Percentiles rank a stretch among this genome's conserved stretches.
Evolutionary conservation across 64 coral and sea anemone genomes (phyloP).

Genomic region (Dendronephthya gigantea): DNA sequence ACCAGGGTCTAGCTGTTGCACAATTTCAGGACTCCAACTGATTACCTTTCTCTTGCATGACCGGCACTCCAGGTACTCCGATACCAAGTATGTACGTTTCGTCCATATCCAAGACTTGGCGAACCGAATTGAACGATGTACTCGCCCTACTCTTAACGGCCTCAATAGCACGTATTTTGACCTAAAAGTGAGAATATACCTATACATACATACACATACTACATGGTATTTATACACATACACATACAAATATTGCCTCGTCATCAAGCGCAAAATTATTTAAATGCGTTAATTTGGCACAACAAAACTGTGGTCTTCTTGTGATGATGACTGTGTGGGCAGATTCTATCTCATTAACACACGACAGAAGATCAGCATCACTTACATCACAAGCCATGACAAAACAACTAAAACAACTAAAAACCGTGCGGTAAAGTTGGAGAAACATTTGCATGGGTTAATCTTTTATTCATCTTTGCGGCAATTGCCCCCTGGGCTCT

Average conservation of each 20-base stretch:
- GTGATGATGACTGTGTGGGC: no score
- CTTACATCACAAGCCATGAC: not conserved
- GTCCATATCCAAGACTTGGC: conserved; percentile 40
- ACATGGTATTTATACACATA: no score
- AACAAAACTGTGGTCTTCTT: no score
- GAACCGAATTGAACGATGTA: no score
- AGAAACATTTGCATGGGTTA: not conserved
- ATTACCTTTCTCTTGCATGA: conserved; percentile 43
- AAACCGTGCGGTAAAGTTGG: not conserved
- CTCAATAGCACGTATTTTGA: no score
- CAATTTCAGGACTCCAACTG: conserved; percentile 31
- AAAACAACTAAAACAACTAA: not conserved
- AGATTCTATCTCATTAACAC: no score
- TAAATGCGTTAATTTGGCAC: no score
- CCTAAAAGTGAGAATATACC: no score
- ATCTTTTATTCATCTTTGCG: not conserved
- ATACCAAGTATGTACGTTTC: conserved; percentile 17
- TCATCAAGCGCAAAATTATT: no score
- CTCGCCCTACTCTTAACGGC: no score
- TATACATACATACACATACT: no score
- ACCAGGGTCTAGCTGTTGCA: conserved; percentile 34
- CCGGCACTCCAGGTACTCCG: conserved; percentile 39
- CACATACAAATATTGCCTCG: no score
- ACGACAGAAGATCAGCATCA: not conserved
- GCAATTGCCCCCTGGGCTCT: not conserved